Conservation (phyloP, 1,140 invertebrate genomes). For the Fragariocoptes setiger region DNA sequence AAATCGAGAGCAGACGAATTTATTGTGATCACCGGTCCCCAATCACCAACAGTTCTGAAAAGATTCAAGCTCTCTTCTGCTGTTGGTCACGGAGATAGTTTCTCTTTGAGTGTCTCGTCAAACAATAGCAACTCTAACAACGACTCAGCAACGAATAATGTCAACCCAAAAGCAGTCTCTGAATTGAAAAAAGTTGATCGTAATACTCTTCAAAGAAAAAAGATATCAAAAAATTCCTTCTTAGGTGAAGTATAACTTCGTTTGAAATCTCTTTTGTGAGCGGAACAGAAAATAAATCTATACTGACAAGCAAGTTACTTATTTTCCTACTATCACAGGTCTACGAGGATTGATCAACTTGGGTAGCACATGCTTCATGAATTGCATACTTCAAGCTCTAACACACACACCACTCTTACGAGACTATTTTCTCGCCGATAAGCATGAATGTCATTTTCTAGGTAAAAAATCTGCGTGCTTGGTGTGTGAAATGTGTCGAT, state of each 20-base stretch:
- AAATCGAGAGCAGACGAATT: too few relatives aligned
- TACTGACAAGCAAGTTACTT: neutral
- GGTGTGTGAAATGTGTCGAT: constrained; percentile 59
- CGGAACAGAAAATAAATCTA: neutral
- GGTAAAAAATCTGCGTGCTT: constrained; percentile 32
- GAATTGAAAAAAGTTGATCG: too few relatives aligned
- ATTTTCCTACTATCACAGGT: constrained; percentile 17
- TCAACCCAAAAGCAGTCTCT: neutral
- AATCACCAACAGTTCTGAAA: too few relatives aligned
- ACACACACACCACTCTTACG: constrained; percentile 72
- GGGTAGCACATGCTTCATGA: constrained; percentile 97
- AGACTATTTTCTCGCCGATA: constrained; percentile 78
- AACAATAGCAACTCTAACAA: neutral
- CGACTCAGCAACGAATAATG: neutral
- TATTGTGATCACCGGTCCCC: too few relatives aligned
- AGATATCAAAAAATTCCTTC: constrained; percentile 44
- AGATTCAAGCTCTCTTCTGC: too few relatives aligned
- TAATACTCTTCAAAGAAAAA: constrained; percentile 34
- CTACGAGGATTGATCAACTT: constrained; percentile 71
- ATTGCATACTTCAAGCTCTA: constrained; percentile 76
- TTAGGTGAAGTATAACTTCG: constrained; percentile 24
- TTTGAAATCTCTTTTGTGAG: neutral
- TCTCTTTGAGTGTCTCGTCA: neutral
- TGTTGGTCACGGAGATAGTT: too few relatives aligned
- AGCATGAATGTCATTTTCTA: constrained; percentile 38